Base-by-base conservation (phyloP, 2,888 invertebrate genomes). In the Cephus runcator region DNA sequence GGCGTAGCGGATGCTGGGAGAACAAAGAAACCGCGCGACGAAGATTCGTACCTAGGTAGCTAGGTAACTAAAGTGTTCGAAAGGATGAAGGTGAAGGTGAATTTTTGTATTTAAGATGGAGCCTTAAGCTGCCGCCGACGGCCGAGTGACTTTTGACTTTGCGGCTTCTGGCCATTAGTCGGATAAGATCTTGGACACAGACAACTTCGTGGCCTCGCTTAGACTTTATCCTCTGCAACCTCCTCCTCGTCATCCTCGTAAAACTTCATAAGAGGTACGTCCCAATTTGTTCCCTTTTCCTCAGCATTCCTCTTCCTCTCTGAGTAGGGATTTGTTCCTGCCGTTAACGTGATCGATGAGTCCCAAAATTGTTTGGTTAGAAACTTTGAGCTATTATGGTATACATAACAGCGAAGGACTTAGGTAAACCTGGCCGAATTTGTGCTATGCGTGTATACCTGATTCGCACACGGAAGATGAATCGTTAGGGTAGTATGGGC, bases 101-200 rank as follows among this genome's bases (percentile, higher is more conserved):
- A 40, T 40, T 40, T 40, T 23, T 6, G 40, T 15, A 23, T 40
- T 23, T 40, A 40, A 23, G 40, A 15, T 40, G 40, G 23, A 40
- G 40, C 23, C 40, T 40, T 0, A 23, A 40, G 40, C 40, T 23
- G 40, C 40, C 40, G 40, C 40, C 40, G 40, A 40, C 40, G 40
- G 40, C 23, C 82, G 82, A 86, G 85, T 85, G 87, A 88, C 86
- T 88, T 84, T 88, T 85, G 86, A 87, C 85, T 88, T 85, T 84
- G 86, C 87, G 86, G 87, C 88, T 89, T 87, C 88, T 88, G 88
- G 85, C 89, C 89, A 90, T 90, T 89, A 90, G 86, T 73, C 77
- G 86, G 89, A 90, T 90, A 89, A 89, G 85, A 89, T 89, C 87
- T 87, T 77, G 74, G 78, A 76, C 81, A 80, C 83, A 79, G 68